These are phyloP conservation scores for Hydrotaea diabolus DNA, from an alignment of 2,888 invertebrate species.

Conservation along the genomic window DNA sequence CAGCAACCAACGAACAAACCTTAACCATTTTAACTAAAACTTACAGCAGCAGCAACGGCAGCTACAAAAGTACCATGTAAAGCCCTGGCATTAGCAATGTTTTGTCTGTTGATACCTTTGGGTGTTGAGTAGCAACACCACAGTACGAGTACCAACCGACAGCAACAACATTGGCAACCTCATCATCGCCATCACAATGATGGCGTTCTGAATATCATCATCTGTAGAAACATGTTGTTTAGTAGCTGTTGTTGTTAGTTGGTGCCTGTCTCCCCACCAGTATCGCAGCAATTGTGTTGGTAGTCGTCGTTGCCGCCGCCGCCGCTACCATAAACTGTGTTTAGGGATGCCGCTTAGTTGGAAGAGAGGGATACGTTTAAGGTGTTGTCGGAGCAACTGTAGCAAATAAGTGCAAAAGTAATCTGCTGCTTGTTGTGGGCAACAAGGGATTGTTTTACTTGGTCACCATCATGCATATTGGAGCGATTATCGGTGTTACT, in stretches of 20 bases:
- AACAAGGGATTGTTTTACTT: conserved; percentile 29
- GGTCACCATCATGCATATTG: background rate
- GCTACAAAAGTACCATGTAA: conserved; percentile 46
- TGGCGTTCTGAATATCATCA: conserved; percentile 6
- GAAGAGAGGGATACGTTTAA: background rate
- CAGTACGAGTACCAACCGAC: background rate
- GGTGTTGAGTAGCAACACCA: conserved; percentile 67
- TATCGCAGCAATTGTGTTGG: background rate
- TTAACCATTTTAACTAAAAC: conserved; percentile 9
- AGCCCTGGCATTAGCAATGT: conserved; percentile 69
- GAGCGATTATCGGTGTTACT: background rate
- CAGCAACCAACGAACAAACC: conserved; percentile 5
- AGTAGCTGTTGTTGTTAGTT: background rate
- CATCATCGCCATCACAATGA: conserved; percentile 33
- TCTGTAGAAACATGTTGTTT: conserved; percentile 44
- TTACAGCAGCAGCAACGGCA: conserved; percentile 19
- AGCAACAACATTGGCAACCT: conserved; percentile 41
- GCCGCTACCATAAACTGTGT: background rate
- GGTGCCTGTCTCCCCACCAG: background rate
- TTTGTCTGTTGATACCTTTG: conserved; percentile 71
- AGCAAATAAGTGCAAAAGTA: background rate
- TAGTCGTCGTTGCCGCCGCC: background rate
- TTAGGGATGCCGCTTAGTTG: background rate
- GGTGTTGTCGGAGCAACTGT: conserved; percentile 7
- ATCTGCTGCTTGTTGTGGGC: background rate